Evolutionary conservation across 2,113 vertebrate genomes (phyloP).

Genomic region (Capricornis sumatraensis): DNA sequence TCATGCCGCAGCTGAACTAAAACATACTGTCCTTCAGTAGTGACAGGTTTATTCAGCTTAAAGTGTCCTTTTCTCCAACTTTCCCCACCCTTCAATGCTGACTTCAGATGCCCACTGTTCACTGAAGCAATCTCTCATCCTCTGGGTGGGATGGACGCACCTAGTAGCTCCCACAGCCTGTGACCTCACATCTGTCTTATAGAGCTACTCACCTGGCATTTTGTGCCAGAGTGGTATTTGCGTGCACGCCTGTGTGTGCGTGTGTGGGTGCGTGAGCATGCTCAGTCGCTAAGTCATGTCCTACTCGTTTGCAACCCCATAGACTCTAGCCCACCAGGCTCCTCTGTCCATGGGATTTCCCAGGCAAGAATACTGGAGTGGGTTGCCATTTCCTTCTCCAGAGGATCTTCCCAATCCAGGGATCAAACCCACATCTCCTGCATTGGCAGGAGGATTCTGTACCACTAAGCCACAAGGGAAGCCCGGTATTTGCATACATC

Average conservation of each 20-base stretch:
- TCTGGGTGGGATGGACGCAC: background rate
- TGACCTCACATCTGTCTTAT: background rate
- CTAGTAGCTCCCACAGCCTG: background rate
- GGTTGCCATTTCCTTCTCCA: background rate
- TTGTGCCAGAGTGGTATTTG: background rate
- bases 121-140: background rate
- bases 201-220: background rate
- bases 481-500: background rate
- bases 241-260: fast-evolving
- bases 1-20: background rate
- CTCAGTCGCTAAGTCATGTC: background rate
- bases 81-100: background rate
- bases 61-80: background rate
- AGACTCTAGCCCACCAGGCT: background rate
- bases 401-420: background rate
- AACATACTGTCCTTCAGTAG: background rate
- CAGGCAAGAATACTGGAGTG: background rate
- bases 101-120: background rate
- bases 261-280: background rate
- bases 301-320: background rate
- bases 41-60: background rate
- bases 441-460: background rate
- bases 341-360: background rate
- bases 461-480: background rate
- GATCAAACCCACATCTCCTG: background rate